A percentile compares a stretch with the other conserved stretches of the same genome.
Evolutionary conservation across 2,797 vertebrate species (phyloP).

Genomic region (Tenualosa thibaudeaui): DNA sequence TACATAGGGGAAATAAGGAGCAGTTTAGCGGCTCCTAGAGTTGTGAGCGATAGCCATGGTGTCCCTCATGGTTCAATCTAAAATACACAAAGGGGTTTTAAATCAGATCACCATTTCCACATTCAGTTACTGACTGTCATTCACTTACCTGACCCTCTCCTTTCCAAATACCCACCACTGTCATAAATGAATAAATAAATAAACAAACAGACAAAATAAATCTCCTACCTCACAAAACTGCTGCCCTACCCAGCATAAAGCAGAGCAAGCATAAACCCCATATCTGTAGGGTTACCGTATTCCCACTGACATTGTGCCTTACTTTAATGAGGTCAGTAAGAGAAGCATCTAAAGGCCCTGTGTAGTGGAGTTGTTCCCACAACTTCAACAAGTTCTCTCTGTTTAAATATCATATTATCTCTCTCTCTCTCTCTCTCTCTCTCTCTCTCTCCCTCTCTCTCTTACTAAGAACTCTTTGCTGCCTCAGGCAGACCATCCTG

Average conservation of each 20-base stretch:
- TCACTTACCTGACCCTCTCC: too few species aligned
- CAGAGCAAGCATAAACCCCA: neutral
- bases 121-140: neutral
- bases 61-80: neutral
- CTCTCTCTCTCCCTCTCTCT: neutral
- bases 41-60: too few species aligned
- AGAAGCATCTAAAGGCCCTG: neutral
- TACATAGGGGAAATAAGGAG: too few species aligned
- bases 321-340: neutral
- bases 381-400: neutral
- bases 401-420: conserved; percentile 8
- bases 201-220: neutral
- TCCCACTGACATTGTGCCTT: neutral
- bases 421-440: neutral
- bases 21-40: too few species aligned
- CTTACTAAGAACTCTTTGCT: neutral
- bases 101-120: neutral
- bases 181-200: neutral
- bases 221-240: neutral
- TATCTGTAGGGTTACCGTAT: neutral
- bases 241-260: neutral
- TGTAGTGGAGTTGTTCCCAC: neutral
- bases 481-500: neutral
- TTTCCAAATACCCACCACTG: neutral
- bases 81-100: neutral